These are phyloP conservation scores for Pseudoatta argentina DNA, from an alignment of 1,140 invertebrate genomes.

Conservation along the genomic window DNA sequence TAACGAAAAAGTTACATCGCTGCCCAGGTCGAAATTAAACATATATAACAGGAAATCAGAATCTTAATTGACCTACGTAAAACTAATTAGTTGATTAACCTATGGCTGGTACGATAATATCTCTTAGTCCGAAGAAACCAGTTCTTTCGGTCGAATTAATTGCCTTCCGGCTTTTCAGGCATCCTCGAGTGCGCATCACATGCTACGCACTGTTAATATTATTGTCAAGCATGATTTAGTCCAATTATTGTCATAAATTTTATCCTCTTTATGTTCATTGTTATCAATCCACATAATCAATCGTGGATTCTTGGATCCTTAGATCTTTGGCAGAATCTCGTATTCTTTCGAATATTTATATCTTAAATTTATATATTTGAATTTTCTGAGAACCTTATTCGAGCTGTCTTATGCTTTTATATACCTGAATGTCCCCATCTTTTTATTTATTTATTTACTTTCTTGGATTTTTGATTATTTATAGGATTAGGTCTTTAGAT, in stretches of 20 bases:
- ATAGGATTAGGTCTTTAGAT: conserved; percentile 19
- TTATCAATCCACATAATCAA: conserved; percentile 66
- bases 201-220: conserved; percentile 76
- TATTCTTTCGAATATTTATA: neutral
- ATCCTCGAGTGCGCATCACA: conserved; percentile 72
- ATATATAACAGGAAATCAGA: conserved; percentile 23
- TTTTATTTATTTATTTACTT: conserved; percentile 13
- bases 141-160: conserved; percentile 34
- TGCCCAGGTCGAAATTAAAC: conserved; percentile 39
- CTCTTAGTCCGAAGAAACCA: conserved; percentile 19
- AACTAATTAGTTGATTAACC: conserved; percentile 53
- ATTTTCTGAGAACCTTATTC: conserved; percentile 3
- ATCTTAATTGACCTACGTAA: conserved; percentile 47
- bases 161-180: conserved; percentile 58
- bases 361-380: neutral
- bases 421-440: conserved; percentile 8
- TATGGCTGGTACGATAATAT: conserved; percentile 34
- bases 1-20: no score
- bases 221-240: conserved; percentile 77
- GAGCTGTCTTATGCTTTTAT: neutral
- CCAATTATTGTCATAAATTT: conserved; percentile 65
- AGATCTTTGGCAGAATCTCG: conserved; percentile 31
- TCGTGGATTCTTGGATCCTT: conserved; percentile 47
- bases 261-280: conserved; percentile 66
- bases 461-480: conserved; percentile 13